Evolutionary conservation across 2,888 invertebrate genomes (phyloP).

Genomic region (Oxystoma pomonae): DNA sequence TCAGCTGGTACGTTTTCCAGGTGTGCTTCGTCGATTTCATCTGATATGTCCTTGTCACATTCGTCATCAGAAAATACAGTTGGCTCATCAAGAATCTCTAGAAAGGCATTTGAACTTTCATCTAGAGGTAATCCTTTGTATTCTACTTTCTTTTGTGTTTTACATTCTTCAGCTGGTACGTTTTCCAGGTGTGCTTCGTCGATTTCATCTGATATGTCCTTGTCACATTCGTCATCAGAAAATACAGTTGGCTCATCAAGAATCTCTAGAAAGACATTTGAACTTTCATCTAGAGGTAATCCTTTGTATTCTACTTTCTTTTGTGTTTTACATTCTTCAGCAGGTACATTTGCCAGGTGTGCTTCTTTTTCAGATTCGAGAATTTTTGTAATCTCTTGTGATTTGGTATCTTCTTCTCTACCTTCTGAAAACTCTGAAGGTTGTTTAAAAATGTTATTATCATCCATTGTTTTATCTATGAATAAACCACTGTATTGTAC

Average conservation of each 20-base stretch:
- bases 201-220: background rate
- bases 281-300: background rate
- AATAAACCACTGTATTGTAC: no score
- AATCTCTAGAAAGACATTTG: background rate
- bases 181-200: no score
- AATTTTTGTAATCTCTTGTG: no score
- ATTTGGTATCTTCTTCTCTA: no score
- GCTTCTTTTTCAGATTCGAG: no score
- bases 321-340: background rate
- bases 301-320: background rate
- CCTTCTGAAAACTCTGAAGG: no score
- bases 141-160: slow-evolving; percentile 9
- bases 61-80: slow-evolving; percentile 28
- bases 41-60: slow-evolving; percentile 11
- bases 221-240: slow-evolving; percentile 26
- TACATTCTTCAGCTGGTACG: no score
- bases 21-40: background rate
- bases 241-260: slow-evolving; percentile 15
- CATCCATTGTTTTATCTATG: no score
- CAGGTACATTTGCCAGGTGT: background rate
- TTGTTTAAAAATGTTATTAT: no score
- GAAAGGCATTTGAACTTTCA: slow-evolving; percentile 38
- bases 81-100: slow-evolving; percentile 41
- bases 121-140: slow-evolving; percentile 31
- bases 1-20: background rate